phyloP scores from a whole-genome alignment of 2,888 invertebrate species.

The Meghimatium bilineatum region DNA sequence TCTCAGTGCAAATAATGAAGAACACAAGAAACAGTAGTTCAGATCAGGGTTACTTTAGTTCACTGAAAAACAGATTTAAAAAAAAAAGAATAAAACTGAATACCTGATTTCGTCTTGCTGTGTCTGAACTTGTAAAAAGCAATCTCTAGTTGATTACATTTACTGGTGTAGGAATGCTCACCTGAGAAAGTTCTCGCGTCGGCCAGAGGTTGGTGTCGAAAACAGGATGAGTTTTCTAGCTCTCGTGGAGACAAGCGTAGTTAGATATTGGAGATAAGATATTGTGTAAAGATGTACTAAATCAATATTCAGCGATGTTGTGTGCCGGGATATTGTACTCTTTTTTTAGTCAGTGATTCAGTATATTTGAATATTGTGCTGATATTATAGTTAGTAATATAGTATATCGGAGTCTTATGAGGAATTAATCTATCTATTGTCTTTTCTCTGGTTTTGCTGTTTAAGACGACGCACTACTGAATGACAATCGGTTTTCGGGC shows the following conservation, averaged over 20 bases:
- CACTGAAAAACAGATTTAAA: background rate
- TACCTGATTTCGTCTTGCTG: background rate
- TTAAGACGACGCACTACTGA: no score
- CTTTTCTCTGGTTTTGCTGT: no score
- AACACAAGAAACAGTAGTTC: background rate
- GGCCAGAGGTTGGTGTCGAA: background rate
- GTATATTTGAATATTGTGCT: no score
- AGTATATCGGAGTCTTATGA: no score
- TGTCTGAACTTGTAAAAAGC: background rate
- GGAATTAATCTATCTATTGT: no score
- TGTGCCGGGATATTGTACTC: no score
- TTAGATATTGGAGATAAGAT: background rate
- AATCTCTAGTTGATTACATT: background rate
- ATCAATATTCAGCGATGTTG: no score
- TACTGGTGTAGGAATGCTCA: background rate
- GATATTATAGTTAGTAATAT: no score
- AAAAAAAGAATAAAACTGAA: background rate
- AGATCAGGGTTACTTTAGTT: background rate
- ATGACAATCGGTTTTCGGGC: no score
- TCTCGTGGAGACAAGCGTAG: background rate
- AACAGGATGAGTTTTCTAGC: background rate
- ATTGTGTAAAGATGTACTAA: no score
- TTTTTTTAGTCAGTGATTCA: no score
- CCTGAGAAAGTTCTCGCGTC: constrained; percentile 2
- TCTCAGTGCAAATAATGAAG: no score